Percentiles rank a stretch among this genome's conserved stretches.
phyloP scores from a whole-genome alignment of 1,140 invertebrate genomes.

The Anoplophora glabripennis region DNA sequence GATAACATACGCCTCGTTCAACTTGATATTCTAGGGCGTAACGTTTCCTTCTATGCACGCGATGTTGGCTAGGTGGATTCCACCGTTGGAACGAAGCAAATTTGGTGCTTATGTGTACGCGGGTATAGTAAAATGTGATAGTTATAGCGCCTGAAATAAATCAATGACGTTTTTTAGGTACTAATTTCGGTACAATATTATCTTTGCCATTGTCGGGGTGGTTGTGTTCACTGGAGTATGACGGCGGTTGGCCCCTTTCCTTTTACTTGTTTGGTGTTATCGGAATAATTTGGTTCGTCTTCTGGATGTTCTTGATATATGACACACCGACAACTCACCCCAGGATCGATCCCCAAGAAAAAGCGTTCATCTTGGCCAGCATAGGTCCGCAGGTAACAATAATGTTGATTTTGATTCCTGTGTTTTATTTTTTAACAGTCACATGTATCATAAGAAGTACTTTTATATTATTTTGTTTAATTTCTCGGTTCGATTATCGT shows the following conservation, averaged over 20 bases:
- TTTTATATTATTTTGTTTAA: too few species aligned
- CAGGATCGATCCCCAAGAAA: slow-evolving; percentile 68
- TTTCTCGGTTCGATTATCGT: too few species aligned
- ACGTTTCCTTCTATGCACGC: slow-evolving; percentile 81
- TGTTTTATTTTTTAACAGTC: too few species aligned
- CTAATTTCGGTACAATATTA: slow-evolving; percentile 73
- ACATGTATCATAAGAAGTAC: too few species aligned
- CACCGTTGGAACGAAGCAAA: slow-evolving; percentile 74
- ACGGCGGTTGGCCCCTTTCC: slow-evolving; percentile 73
- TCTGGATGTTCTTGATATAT: slow-evolving; percentile 71
- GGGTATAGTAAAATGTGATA: slow-evolving; percentile 49
- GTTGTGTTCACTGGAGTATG: slow-evolving; percentile 65
- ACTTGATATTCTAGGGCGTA: slow-evolving; percentile 58
- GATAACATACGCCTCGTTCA: not conserved
- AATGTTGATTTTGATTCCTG: too few species aligned
- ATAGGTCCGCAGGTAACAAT: slow-evolving; percentile 50
- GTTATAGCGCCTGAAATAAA: not conserved
- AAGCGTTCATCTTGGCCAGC: slow-evolving; percentile 63
- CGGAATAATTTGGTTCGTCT: slow-evolving; percentile 76
- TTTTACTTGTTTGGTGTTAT: slow-evolving; percentile 76
- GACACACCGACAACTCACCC: slow-evolving; percentile 77
- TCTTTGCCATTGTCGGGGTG: slow-evolving; percentile 72
- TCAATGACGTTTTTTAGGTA: slow-evolving; percentile 51
- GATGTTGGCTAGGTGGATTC: slow-evolving; percentile 79
- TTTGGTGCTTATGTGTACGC: slow-evolving; percentile 78